phyloP scores from a whole-genome alignment of 2,113 vertebrate species.

The Brachypodius melanocephalos region DNA sequence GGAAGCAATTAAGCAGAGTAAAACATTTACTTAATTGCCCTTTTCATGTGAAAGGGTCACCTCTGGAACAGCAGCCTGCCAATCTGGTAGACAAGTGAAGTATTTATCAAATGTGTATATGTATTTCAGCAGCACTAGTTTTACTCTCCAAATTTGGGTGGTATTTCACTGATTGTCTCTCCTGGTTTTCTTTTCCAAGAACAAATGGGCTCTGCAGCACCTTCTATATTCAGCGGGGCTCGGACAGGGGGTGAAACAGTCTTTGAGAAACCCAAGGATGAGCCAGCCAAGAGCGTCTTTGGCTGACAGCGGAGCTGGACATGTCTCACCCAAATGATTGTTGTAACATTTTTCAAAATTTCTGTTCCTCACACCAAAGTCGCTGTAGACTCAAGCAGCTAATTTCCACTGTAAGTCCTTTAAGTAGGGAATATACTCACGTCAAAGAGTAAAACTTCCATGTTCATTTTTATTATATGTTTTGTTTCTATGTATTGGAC shows the following conservation, averaged over 20 bases:
- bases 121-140: neutral
- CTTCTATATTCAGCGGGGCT: conserved; percentile 85
- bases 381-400: neutral
- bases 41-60: neutral
- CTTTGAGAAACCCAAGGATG: conserved; percentile 77
- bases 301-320: conserved; percentile 75
- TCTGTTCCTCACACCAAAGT: neutral
- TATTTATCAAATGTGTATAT: neutral
- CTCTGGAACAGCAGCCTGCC: neutral
- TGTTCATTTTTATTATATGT: neutral
- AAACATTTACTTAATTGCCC: neutral
- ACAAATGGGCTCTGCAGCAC: conserved; percentile 84
- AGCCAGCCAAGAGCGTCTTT: conserved; percentile 84
- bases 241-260: conserved; percentile 86
- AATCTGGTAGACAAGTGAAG: neutral
- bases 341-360: neutral
- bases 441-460: neutral
- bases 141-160: rapidly evolving
- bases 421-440: neutral
- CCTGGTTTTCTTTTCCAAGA: conserved; percentile 71
- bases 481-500: neutral
- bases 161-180: neutral
- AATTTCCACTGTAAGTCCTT: neutral
- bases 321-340: conserved; percentile 10
- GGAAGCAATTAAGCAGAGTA: neutral